Conservation (phyloP, 2,797 vertebrate genomes). For the Manis pentadactyla region DNA sequence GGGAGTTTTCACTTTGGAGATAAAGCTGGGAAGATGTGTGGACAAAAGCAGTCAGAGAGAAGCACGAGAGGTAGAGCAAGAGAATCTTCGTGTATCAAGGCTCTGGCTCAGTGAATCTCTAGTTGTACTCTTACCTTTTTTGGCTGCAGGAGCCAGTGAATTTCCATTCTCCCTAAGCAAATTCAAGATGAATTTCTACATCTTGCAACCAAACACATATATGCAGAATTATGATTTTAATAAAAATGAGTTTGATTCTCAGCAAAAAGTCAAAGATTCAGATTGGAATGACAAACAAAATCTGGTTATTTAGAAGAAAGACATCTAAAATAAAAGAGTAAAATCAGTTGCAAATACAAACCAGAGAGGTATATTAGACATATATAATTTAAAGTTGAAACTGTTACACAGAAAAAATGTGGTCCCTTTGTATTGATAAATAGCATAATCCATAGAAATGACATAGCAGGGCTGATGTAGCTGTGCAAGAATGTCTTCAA, state of each 20-base stretch:
- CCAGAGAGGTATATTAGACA: not conserved
- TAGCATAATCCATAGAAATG: not conserved
- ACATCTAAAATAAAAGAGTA: not conserved
- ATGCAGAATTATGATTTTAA: not conserved
- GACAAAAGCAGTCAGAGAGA: not conserved
- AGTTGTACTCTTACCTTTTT: not conserved
- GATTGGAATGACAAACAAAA: slow-evolving; percentile 47
- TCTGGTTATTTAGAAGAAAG: not conserved
- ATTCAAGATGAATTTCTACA: slow-evolving; percentile 8
- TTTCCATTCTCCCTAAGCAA: slow-evolving; percentile 27
- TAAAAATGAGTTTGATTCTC: slow-evolving; percentile 7
- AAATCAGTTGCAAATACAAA: slow-evolving; percentile 17
- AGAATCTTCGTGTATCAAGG: not conserved
- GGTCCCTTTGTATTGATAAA: not conserved
- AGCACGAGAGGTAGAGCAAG: not conserved
- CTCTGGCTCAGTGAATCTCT: not conserved
- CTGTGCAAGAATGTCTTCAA: not conserved
- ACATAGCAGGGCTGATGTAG: not conserved
- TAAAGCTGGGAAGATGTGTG: not conserved
- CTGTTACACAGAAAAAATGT: not conserved
- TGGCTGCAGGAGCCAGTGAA: not conserved
- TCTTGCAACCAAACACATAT: not conserved
- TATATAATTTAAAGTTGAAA: slow-evolving; percentile 22
- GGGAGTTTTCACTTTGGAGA: not conserved
- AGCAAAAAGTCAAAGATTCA: slow-evolving; percentile 44